phyloP scores from a whole-genome alignment of 2,797 vertebrate genomes.

The Varecia variegata region DNA sequence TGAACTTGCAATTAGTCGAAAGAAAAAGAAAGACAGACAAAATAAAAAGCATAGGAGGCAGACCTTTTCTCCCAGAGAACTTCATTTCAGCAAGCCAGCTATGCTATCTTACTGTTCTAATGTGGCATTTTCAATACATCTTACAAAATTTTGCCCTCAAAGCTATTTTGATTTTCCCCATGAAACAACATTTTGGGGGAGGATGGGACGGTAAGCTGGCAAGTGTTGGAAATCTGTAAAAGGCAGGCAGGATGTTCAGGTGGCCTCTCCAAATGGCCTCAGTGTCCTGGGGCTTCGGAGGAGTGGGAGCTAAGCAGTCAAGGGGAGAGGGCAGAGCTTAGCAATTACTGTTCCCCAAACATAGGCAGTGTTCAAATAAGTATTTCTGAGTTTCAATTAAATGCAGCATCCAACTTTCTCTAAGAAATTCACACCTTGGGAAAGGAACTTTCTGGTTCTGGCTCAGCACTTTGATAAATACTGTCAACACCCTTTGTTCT shows the following conservation, averaged over 20 bases:
- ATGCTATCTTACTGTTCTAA: not conserved
- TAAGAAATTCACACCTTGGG: constrained; percentile 51
- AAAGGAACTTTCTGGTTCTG: constrained; percentile 26
- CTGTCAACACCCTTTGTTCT: not conserved
- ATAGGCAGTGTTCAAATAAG: not conserved
- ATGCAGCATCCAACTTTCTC: not conserved
- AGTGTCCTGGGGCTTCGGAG: not conserved
- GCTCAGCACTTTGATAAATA: not conserved
- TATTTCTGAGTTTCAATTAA: not conserved
- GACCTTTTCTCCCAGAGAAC: not conserved
- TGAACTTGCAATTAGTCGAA: constrained; percentile 13
- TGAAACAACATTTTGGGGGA: not conserved
- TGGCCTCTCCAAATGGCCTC: not conserved
- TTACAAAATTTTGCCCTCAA: not conserved
- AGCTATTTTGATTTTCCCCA: not conserved
- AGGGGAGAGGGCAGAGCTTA: not conserved
- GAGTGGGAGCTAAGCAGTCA: not conserved
- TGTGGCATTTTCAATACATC: not conserved
- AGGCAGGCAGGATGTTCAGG: not conserved
- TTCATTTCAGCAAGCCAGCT: not conserved
- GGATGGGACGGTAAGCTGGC: not conserved
- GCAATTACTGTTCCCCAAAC: not conserved
- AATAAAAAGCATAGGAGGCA: not conserved
- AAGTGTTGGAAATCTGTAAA: not conserved
- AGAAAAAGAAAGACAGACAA: not conserved